Percentiles rank a stretch among this genome's conserved stretches.
Conservation (phyloP, 2,113 vertebrate genomes). For the Bujurquina vittata region DNA sequence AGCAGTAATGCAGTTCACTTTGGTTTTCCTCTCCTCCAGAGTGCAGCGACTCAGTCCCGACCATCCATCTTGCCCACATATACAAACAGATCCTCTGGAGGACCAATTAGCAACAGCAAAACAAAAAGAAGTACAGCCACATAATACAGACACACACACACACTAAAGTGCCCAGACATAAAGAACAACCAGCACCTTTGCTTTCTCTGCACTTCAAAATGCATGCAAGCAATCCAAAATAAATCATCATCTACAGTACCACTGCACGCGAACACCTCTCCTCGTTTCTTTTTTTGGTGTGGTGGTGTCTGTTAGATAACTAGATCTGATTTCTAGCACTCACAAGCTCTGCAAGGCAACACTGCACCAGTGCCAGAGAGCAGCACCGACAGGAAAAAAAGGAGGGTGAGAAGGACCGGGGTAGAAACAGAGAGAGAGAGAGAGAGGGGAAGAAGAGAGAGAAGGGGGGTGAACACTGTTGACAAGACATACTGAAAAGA, state of each 20-base stretch:
- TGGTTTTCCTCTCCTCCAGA: slow-evolving; percentile 36
- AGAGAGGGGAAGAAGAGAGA: neutral
- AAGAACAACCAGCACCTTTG: slow-evolving; percentile 38
- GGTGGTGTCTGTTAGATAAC: slow-evolving; percentile 68
- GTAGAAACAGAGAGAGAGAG: slow-evolving; percentile 18
- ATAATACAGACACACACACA: slow-evolving; percentile 20
- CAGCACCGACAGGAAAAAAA: slow-evolving; percentile 41
- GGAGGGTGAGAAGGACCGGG: slow-evolving; percentile 43
- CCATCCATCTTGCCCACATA: slow-evolving; percentile 69
- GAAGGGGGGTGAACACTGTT: neutral
- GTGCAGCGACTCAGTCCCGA: slow-evolving; percentile 41
- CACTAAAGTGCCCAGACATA: slow-evolving; percentile 16
- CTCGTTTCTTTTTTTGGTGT: slow-evolving; percentile 42
- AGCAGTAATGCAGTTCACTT: slow-evolving; percentile 10
- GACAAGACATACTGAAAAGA: slow-evolving; percentile 52
- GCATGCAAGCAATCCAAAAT: slow-evolving; percentile 12
- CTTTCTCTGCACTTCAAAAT: slow-evolving; percentile 29
- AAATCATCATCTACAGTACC: slow-evolving; percentile 17
- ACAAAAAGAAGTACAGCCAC: slow-evolving; percentile 45
- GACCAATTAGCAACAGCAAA: slow-evolving; percentile 66
- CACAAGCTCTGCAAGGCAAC: slow-evolving; percentile 67
- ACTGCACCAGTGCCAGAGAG: slow-evolving; percentile 72
- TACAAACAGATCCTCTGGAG: slow-evolving; percentile 65
- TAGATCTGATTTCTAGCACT: slow-evolving; percentile 66
- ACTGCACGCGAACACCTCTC: slow-evolving; percentile 42